Evolutionary conservation across 2,113 vertebrate genomes (phyloP), one percentile per base, ranked within the genome.

Genomic region (Oreochromis tanganicae): DNA sequence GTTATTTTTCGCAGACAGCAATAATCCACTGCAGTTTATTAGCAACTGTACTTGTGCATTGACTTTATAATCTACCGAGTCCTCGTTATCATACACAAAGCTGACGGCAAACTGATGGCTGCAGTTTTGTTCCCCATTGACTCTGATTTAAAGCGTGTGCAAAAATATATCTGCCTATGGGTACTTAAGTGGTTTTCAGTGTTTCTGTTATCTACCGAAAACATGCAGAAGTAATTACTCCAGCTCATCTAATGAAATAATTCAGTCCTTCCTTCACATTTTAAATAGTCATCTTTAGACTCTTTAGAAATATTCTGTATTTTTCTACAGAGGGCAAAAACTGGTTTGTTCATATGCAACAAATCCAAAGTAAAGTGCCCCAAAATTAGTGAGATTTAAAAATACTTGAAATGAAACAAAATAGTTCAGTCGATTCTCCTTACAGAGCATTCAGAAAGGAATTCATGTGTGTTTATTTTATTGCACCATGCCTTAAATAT

Each of bases 1-100:
- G 87, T 95, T 93, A 96, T 80, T 93, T 66, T 32, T 87, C 43
- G 89, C 56, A 89, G 43, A 89, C 17, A 84, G 52, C 14, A 21
- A 75, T n/a, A 38, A 46, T 80, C 6, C 34, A 66, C 24, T 85
- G 27, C 29, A 17, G 19, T 27, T 85, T 7, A 71, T 71, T 19
- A 71, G 13, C 9, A 87, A 46, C 27, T 38, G 19, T 81, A 11
- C 12, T 13, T 80, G 36, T 75, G 29, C 43, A 14, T 10, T 56
- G 32, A 57, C 54, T 21, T 10, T 34, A 29, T 43, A 75, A 41
- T 41, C 24, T 24, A 21, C 14, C 3, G 27, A 43, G 27, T 55
- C 21, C 12, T 21, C 1, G 4, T 46, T 43, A 78, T 29, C 24
- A 17, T 29, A 29, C 43, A 29, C 71, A 78, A 78, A 32, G 68